Percentiles rank a stretch among this genome's conserved stretches.
phyloP scores from a whole-genome alignment of 2,113 vertebrate species.

The Engystomops pustulosus region DNA sequence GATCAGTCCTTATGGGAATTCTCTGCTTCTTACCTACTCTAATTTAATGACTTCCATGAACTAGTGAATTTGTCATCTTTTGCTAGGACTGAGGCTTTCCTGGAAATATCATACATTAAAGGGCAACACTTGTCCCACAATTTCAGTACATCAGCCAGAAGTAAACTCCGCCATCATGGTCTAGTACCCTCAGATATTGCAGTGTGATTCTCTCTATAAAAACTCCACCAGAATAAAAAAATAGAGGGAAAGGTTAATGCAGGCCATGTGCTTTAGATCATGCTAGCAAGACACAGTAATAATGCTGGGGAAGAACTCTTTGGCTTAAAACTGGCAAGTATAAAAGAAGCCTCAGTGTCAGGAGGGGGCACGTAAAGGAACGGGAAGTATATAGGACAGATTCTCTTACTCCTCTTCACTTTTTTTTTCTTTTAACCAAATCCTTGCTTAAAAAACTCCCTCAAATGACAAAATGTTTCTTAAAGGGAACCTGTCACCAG shows the following conservation, averaged over 20 bases:
- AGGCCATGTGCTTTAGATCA: neutral
- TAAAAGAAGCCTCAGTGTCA: no score
- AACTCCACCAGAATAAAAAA: slow-evolving; percentile 1
- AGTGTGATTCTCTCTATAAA: neutral
- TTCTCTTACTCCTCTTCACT: no score
- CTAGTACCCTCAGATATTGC: slow-evolving; percentile 25
- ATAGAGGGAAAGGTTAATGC: neutral
- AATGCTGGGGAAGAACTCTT: neutral
- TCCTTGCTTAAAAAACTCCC: no score
- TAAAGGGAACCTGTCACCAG: no score
- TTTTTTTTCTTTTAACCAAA: no score
- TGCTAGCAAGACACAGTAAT: neutral
- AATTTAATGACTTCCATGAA: slow-evolving; percentile 58
- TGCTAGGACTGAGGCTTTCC: slow-evolving; percentile 36
- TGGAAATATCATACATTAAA: slow-evolving; percentile 49
- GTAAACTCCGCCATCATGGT: neutral
- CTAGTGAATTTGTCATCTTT: slow-evolving; percentile 55
- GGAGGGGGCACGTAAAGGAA: no score
- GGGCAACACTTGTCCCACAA: slow-evolving; percentile 17
- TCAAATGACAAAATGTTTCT: no score
- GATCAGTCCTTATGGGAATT: slow-evolving; percentile 50
- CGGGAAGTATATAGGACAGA: no score
- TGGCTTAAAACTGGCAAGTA: no score
- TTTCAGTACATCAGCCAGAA: slow-evolving; percentile 24
- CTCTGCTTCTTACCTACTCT: slow-evolving; percentile 48